A percentile compares a stretch with the other conserved stretches of the same genome.
Evolutionary conservation across 2,888 invertebrate species (phyloP).

Genomic region (Neoascia interrupta): DNA sequence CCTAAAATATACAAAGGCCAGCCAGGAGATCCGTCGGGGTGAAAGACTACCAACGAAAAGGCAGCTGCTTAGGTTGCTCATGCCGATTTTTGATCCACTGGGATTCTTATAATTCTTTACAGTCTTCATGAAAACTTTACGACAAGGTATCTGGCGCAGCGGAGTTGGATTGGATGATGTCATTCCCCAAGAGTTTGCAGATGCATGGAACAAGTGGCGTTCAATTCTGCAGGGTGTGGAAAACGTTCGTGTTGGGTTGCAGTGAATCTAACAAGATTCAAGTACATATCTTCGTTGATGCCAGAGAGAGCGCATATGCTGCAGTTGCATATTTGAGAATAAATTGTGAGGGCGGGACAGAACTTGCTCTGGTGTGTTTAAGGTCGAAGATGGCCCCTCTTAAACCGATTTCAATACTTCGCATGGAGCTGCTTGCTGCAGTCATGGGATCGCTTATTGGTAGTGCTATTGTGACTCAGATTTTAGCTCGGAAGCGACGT

Average conservation of each 20-base stretch:
- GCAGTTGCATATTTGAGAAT: constrained; percentile 21
- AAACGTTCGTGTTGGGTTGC: not conserved
- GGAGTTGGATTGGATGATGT: constrained; percentile 56
- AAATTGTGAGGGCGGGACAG: not conserved
- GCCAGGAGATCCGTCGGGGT: constrained; percentile 26
- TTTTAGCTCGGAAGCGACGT: not conserved
- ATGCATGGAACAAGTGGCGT: constrained; percentile 43
- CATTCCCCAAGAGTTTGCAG: constrained; percentile 36
- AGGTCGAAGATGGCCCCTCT: constrained; percentile 67
- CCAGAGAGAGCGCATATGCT: constrained; percentile 5
- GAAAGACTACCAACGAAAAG: constrained; percentile 50
- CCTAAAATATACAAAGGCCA: constrained; percentile 47
- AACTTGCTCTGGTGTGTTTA: constrained; percentile 6
- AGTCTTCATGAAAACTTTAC: constrained; percentile 55
- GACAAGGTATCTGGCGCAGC: constrained; percentile 61
- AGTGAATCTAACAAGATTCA: not conserved
- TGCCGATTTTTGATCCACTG: constrained; percentile 65
- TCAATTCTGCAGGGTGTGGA: constrained; percentile 22
- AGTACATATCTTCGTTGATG: not conserved
- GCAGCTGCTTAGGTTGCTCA: constrained; percentile 49
- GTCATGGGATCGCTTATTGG: constrained; percentile 66
- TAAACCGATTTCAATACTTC: constrained; percentile 65
- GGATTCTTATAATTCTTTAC: constrained; percentile 37
- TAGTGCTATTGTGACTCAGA: constrained; percentile 34
- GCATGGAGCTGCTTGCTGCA: constrained; percentile 70